Percentiles rank a stretch among this genome's conserved stretches.
These are phyloP conservation scores for Laupala kohalensis DNA, from an alignment of 1,140 invertebrate genomes.

Conservation along the genomic window DNA sequence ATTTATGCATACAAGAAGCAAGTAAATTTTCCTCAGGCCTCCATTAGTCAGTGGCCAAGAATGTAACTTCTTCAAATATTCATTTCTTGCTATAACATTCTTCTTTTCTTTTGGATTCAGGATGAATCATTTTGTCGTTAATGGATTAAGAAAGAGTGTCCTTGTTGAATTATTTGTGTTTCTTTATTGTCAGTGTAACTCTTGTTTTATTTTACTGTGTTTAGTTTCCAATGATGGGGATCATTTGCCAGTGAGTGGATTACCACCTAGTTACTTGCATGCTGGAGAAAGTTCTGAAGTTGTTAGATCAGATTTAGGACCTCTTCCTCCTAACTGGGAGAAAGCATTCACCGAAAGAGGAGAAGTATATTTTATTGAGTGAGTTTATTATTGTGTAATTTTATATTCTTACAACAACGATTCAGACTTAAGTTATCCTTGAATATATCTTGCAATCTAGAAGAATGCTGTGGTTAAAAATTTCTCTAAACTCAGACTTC, in stretches of 20 bases:
- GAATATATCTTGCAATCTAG: neutral
- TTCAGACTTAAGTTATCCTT: neutral
- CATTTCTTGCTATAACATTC: too few relatives aligned
- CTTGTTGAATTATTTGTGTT: too few relatives aligned
- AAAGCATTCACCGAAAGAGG: slow-evolving; percentile 92
- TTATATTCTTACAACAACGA: neutral
- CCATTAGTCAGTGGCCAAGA: too few relatives aligned
- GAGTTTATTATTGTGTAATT: slow-evolving; percentile 30
- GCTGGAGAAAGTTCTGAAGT: slow-evolving; percentile 17
- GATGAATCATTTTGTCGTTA: too few relatives aligned
- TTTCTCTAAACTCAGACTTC: neutral
- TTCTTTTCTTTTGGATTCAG: too few relatives aligned
- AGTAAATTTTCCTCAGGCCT: too few relatives aligned
- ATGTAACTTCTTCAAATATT: too few relatives aligned
- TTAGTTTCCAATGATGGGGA: neutral
- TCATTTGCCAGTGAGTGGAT: slow-evolving; percentile 1
- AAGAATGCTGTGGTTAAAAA: neutral
- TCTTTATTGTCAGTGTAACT: too few relatives aligned
- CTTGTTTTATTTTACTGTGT: too few relatives aligned
- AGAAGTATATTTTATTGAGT: slow-evolving; percentile 97
- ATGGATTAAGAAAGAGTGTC: too few relatives aligned
- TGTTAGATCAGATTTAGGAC: slow-evolving; percentile 56
- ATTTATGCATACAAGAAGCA: too few relatives aligned
- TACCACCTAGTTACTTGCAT: slow-evolving; percentile 21
- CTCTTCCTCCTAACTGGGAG: slow-evolving; percentile 91